Percentiles rank a stretch among this genome's conserved stretches.
phyloP scores from a whole-genome alignment of 2,113 vertebrate genomes.

The Tupaia tana region DNA sequence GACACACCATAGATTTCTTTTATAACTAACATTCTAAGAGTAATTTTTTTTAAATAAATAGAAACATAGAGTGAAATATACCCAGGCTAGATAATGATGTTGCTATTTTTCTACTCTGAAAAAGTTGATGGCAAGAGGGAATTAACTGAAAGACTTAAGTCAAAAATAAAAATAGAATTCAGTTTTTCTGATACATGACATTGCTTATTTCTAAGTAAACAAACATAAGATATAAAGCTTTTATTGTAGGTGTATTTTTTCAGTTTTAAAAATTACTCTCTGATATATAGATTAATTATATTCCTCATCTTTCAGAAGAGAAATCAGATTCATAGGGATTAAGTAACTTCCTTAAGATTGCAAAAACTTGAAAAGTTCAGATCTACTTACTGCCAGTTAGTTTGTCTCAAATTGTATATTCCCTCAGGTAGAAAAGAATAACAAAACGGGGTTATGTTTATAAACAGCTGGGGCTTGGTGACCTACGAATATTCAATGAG shows the following conservation, averaged over 20 bases:
- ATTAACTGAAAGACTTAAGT: background rate
- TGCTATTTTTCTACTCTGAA: background rate
- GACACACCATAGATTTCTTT: background rate
- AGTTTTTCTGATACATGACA: background rate
- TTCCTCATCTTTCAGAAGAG: background rate
- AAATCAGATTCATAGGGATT: background rate
- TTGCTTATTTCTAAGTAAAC: background rate
- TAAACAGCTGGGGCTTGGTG: background rate
- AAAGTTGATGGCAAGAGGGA: background rate
- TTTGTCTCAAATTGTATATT: slow-evolving; percentile 9
- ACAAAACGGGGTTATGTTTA: background rate
- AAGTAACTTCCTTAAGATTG: background rate
- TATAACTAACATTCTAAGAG: background rate
- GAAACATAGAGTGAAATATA: background rate
- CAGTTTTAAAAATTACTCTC: background rate
- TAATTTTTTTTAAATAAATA: slow-evolving; percentile 31
- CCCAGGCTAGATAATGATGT: background rate
- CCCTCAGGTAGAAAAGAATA: background rate
- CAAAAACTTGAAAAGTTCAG: background rate
- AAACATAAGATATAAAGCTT: background rate
- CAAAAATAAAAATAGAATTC: background rate
- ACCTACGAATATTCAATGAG: background rate
- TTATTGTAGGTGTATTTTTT: background rate
- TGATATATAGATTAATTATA: background rate
- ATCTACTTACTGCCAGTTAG: background rate